phyloP scores from a whole-genome alignment of 2,888 invertebrate genomes.

The Tuta absoluta region DNA sequence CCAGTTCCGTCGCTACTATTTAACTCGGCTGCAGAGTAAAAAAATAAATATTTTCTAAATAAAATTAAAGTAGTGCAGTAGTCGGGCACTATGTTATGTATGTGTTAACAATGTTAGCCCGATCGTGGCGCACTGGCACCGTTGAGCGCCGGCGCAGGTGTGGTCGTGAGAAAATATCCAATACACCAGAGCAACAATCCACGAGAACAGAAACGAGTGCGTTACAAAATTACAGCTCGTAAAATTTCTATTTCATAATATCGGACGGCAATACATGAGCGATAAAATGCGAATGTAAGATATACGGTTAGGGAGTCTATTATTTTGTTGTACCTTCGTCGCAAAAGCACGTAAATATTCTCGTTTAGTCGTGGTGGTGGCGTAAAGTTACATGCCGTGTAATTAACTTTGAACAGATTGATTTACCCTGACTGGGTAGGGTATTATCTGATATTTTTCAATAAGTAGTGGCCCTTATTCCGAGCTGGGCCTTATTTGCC shows the following conservation, averaged over 20 bases:
- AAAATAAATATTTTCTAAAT: constrained; percentile 16
- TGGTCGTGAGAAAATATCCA: constrained; percentile 23
- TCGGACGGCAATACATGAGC: background rate
- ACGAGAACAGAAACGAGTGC: constrained; percentile 8
- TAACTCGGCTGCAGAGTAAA: background rate
- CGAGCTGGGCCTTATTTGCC: too few species aligned
- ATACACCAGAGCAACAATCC: background rate
- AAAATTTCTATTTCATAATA: background rate
- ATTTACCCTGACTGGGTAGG: too few species aligned
- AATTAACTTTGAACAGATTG: too few species aligned
- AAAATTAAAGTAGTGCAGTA: constrained; percentile 11
- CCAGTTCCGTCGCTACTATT: constrained; percentile 18
- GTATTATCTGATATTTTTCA: too few species aligned
- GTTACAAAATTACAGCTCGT: constrained; percentile 2
- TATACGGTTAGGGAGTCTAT: background rate
- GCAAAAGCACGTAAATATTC: too few species aligned
- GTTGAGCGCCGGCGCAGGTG: background rate
- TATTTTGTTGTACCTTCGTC: too few species aligned
- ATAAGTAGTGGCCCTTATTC: too few species aligned
- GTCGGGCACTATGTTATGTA: background rate
- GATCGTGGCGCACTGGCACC: background rate
- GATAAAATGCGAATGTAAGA: background rate
- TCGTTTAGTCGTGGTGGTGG: too few species aligned
- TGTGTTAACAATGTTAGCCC: constrained; percentile 13
- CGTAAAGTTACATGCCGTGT: too few species aligned